These are phyloP conservation scores for Siphlonurus alternatus DNA, from an alignment of 2,888 invertebrate genomes.

Conservation along the genomic window DNA sequence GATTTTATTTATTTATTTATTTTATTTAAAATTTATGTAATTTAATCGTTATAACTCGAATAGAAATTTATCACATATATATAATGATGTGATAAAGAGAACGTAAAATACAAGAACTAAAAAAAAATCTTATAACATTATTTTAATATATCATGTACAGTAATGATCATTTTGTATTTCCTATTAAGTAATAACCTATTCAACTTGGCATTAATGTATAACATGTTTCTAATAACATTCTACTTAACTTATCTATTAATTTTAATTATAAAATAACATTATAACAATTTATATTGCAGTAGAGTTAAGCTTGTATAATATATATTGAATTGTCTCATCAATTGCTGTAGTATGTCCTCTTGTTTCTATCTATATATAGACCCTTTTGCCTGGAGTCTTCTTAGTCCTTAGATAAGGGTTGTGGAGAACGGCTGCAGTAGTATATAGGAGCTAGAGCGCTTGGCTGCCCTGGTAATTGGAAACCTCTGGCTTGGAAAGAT, in stretches of 20 bases:
- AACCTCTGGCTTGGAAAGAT: constrained; percentile 1
- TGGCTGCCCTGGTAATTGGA: neutral
- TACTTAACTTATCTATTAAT: neutral
- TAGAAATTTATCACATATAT: too few relatives aligned
- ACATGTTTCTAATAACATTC: neutral
- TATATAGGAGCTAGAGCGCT: too few relatives aligned
- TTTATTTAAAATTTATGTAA: too few relatives aligned
- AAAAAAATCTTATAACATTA: neutral
- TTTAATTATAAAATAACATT: neutral
- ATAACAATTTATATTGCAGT: neutral
- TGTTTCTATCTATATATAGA: neutral
- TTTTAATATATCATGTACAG: too few relatives aligned
- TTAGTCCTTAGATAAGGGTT: neutral
- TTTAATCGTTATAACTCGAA: too few relatives aligned
- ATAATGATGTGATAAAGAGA: too few relatives aligned
- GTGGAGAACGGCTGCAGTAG: neutral
- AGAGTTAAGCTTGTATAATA: neutral
- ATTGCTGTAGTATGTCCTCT: neutral
- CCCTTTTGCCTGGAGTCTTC: neutral
- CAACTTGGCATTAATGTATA: too few relatives aligned
- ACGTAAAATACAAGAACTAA: neutral
- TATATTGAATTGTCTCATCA: neutral
- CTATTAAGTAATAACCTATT: too few relatives aligned
- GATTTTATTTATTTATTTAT: too few relatives aligned
- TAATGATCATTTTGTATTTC: too few relatives aligned